Evolutionary conservation across 2,113 vertebrate genomes (phyloP).

Genomic region (Otolemur garnettii): DNA sequence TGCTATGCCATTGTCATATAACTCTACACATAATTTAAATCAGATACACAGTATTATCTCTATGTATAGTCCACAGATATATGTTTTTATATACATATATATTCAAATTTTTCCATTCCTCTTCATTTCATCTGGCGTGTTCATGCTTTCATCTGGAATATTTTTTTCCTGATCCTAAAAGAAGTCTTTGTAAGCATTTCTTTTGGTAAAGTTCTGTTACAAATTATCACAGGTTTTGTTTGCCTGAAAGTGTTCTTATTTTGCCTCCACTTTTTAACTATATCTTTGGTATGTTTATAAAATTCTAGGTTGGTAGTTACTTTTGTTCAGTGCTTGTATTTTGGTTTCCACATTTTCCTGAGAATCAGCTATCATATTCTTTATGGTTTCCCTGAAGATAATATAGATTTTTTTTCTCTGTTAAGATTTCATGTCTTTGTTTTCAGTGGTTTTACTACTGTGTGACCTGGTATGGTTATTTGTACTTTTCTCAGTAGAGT

Average conservation of each 20-base stretch:
- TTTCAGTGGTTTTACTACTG: not conserved
- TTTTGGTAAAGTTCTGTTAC: not conserved
- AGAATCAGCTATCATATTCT: not conserved
- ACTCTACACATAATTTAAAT: constrained; percentile 12
- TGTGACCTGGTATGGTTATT: not conserved
- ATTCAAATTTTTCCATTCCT: not conserved
- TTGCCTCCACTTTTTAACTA: constrained; percentile 25
- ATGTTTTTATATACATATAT: not conserved
- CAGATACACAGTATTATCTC: not conserved
- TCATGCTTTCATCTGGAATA: constrained; percentile 2
- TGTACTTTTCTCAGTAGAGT: not conserved
- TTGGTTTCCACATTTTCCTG: not conserved
- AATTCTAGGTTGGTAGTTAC: not conserved
- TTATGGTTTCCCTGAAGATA: not conserved
- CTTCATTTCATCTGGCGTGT: not conserved
- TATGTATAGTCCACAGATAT: not conserved
- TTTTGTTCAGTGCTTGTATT: not conserved
- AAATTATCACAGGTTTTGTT: constrained; percentile 36
- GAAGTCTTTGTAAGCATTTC: not conserved
- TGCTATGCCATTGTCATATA: not conserved
- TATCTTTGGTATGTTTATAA: not conserved
- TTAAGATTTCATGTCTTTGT: not conserved
- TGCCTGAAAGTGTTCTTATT: not conserved
- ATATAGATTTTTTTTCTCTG: not conserved
- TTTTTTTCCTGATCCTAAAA: constrained; percentile 23